phyloP scores from a whole-genome alignment of 1,140 invertebrate genomes.

The Samia ricini region DNA sequence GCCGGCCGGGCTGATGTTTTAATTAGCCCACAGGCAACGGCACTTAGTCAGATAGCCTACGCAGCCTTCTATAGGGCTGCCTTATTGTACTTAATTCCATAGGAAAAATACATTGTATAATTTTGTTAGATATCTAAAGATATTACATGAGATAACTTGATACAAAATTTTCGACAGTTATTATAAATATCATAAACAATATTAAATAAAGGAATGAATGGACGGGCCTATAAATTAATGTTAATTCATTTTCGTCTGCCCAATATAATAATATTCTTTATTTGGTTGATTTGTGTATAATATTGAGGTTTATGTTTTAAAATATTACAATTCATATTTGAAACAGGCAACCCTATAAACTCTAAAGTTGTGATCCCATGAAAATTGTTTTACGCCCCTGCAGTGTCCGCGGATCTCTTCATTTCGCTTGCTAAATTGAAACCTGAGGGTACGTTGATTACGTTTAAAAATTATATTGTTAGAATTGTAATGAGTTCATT shows the following conservation, averaged over 20 bases:
- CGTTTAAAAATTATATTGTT: neutral
- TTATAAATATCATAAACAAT: too few relatives aligned
- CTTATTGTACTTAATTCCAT: too few relatives aligned
- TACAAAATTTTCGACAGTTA: too few relatives aligned
- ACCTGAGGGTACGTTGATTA: conserved; percentile 21
- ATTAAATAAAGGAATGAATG: too few relatives aligned
- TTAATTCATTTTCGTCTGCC: too few relatives aligned
- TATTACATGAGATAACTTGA: too few relatives aligned
- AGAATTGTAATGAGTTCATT: neutral
- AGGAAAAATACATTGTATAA: too few relatives aligned
- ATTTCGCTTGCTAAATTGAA: conserved; percentile 62
- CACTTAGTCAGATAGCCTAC: conserved; percentile 56
- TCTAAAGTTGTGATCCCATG: conserved; percentile 57
- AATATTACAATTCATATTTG: neutral
- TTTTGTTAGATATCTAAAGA: too few relatives aligned
- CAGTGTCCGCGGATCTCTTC: conserved; percentile 63
- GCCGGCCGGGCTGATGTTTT: conserved; percentile 57
- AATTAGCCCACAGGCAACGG: conserved; percentile 71
- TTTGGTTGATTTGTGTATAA: too few relatives aligned
- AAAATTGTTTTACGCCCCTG: conserved; percentile 75
- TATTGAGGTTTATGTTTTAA: too few relatives aligned
- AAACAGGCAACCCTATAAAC: conserved; percentile 42
- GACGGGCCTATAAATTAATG: too few relatives aligned
- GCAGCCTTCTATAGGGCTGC: conserved; percentile 43
- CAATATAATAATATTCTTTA: too few relatives aligned